Evolutionary conservation across 2,113 vertebrate species (phyloP), one percentile per base, ranked within the genome.

Genomic region (Picathartes gymnocephalus): DNA sequence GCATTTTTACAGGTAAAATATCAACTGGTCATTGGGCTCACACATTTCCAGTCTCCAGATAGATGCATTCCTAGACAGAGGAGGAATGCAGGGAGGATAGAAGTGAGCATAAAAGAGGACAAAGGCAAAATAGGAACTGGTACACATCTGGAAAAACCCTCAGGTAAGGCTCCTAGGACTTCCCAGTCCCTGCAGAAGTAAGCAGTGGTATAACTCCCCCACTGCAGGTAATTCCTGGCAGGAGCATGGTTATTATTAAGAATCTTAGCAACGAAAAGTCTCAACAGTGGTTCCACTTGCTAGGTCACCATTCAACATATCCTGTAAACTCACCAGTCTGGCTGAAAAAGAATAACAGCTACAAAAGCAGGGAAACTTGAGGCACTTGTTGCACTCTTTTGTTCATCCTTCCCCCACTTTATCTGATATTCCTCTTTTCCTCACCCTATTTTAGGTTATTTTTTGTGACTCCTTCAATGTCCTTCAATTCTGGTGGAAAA

Each of bases 401-500:
- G 4, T 37, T 40, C 13, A 51, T 77, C 27, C 17, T 30, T n/a
- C 3, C 14, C 2, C 2, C 10, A 18, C 14, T 6, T 35, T 7
- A 35, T 74, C 48, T 60, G 39, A 57, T 40, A 72, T 31, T 70
- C 45, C 25, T 54, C 51, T 71, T 80, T 62, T 27, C 45, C 13
- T 78, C 15, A 42, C 44, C 35, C 69, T 60, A 4, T 85, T 96
- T 76, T 50, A 53, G 61, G 70, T 42, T 65, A 35, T 57, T 91
- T 95, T 93, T 87, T 48, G 33, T 62, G 50, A 76, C 66, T 95
- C 61, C 77, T 79, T 92, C 92, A 53, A 39, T 33, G n/a, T 89
- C 81, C 83, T 95, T 81, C 60, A 91, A 48, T 87, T 85, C 39
- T 91, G 77, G 45, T 72, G 79, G 77, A 35, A 92, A 93, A 92